Evolutionary conservation across 1,140 invertebrate species (phyloP).

Genomic region (Temnothorax curvispinosus): DNA sequence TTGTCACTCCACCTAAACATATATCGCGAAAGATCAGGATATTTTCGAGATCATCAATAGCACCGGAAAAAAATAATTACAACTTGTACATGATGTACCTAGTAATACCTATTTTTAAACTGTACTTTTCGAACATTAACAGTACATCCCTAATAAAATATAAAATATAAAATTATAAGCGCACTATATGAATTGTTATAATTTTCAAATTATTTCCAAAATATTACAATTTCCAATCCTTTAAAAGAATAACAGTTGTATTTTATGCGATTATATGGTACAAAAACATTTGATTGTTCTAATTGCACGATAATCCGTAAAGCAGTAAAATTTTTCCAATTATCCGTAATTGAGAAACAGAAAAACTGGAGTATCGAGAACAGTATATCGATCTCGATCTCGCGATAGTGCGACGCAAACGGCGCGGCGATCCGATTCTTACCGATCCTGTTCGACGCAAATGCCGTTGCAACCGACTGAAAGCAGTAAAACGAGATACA

Average conservation of each 20-base stretch:
- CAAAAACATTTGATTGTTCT: background rate
- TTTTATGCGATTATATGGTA: background rate
- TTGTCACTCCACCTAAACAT: background rate
- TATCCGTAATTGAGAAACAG: background rate
- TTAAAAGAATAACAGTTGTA: background rate
- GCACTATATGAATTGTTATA: background rate
- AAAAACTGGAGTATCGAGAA: background rate
- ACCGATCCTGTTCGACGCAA: constrained; percentile 61
- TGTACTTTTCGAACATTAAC: background rate
- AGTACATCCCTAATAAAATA: background rate
- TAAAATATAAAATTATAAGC: background rate
- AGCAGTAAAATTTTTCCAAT: constrained; percentile 4
- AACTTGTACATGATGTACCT: background rate
- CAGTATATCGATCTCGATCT: background rate
- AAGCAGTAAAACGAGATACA: constrained; percentile 44
- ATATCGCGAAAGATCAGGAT: background rate
- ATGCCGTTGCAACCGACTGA: constrained; percentile 65
- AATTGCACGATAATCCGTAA: background rate
- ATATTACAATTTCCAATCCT: background rate
- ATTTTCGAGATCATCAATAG: background rate
- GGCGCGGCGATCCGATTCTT: constrained; percentile 53
- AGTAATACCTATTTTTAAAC: background rate
- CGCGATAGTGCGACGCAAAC: background rate
- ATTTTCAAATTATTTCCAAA: background rate
- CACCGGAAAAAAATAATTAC: background rate